Base-by-base conservation (phyloP, 2,113 vertebrate species). In the Passerina amoena region DNA sequence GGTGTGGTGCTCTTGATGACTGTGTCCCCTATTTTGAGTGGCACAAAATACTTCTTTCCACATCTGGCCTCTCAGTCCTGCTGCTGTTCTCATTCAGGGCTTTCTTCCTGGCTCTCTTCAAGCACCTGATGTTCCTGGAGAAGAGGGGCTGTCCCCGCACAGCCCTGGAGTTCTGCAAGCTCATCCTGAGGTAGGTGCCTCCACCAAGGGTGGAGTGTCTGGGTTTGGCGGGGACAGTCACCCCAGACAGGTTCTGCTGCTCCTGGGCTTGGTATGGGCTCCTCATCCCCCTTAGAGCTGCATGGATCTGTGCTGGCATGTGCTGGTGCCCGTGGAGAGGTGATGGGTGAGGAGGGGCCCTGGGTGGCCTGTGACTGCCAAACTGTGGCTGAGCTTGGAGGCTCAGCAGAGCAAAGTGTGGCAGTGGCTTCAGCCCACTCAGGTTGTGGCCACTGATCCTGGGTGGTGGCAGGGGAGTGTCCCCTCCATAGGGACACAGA, bases 51-150 rank as follows among this genome's bases (percentile, higher is more conserved):
- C 40, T 87, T 60, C 56, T 85, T 56, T 81, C 42, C 40, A 47
- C 23, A 35, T 20, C 13, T 60, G 51, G 22, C n/a, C 37, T 54
- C 35, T 85, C 15, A 77, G 61, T 19, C 25, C 11, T 33, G 2
- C 6, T 66, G 8, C 54, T 71, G 14, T 51, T 92, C 16, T n/a
- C 50, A 25, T 10, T 3, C 87, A 99, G 99, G 97, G 99, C 99
- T 31, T 99, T 99, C 96, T 99, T 98, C 97, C 97, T 99, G 97
- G 98, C 99, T 82, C 98, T 99, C 65, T 99, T 99, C 96, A 99
- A 99, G 97, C 99, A 99, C 96, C 98, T 99, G 98, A 98, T 98
- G 96, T 99, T 99, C 82, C 97, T 99, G 91, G 99, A 99, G 97
- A 99, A 98, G 96, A 98, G 99, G 82, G 99, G 99, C 37, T 99